Conservation (phyloP, 92 coral and sea anemone genomes). For the Heteractis magnifica region DNA sequence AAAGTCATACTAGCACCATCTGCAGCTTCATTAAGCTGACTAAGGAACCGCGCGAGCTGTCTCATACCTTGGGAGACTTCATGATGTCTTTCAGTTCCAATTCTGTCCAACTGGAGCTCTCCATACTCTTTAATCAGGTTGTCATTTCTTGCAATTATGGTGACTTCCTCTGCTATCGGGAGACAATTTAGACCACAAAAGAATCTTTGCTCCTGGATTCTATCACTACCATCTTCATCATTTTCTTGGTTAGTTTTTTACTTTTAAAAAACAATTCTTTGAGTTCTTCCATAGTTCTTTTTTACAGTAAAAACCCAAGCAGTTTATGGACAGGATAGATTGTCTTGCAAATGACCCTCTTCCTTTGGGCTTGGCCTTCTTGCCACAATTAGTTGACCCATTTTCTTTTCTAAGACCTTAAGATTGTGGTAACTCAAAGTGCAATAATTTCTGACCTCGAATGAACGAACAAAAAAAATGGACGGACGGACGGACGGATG, state of each 20-base stretch:
- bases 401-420: slow-evolving; percentile 24
- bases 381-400: slow-evolving; percentile 41
- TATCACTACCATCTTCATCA: background rate
- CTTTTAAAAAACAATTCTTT: background rate
- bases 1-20: background rate
- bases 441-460: too few species aligned
- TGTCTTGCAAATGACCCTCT: slow-evolving; percentile 8
- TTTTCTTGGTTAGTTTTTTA: background rate
- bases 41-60: slow-evolving; percentile 34
- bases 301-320: slow-evolving; percentile 29
- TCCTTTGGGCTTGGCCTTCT: slow-evolving; percentile 29
- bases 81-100: slow-evolving; percentile 20
- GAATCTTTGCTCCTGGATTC: slow-evolving; percentile 6
- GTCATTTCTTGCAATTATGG: slow-evolving; percentile 25
- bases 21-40: background rate
- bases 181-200: too few species aligned
- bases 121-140: slow-evolving; percentile 27
- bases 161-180: background rate
- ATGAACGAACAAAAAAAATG: too few species aligned
- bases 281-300: slow-evolving; percentile 40
- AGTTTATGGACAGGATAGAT: slow-evolving; percentile 30
- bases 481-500: too few species aligned
- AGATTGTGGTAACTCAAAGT: slow-evolving; percentile 21
- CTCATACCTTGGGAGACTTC: slow-evolving; percentile 49
- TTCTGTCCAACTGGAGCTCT: background rate